A percentile compares a stretch with the other conserved stretches of the same genome.
These are phyloP conservation scores for Bungarus multicinctus DNA, from an alignment of 2,113 vertebrate species.

Conservation along the genomic window DNA sequence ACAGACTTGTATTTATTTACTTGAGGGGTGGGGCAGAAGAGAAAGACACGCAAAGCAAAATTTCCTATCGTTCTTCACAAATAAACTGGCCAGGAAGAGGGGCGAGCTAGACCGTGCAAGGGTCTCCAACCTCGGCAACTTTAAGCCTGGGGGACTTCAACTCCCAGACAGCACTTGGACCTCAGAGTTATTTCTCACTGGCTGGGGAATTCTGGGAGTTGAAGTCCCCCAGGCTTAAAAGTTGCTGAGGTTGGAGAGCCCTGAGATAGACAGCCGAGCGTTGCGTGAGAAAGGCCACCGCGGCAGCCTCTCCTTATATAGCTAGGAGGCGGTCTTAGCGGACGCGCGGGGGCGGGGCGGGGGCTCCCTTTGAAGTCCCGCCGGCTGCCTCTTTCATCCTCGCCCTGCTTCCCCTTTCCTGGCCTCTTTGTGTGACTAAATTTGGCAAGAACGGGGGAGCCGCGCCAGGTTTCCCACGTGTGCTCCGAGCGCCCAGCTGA, in stretches of 20 bases:
- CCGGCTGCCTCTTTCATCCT: slow-evolving; percentile 52
- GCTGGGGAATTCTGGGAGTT: too few relatives aligned
- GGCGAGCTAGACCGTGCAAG: too few relatives aligned
- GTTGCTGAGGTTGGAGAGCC: too few relatives aligned
- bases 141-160: too few relatives aligned
- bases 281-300: slow-evolving; percentile 74
- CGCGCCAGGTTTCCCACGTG: slow-evolving; percentile 94
- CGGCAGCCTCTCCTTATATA: slow-evolving; percentile 79
- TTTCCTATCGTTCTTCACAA: background rate
- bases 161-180: too few relatives aligned
- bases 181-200: too few relatives aligned
- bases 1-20: background rate
- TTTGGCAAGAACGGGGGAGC: slow-evolving; percentile 92
- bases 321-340: slow-evolving; percentile 81
- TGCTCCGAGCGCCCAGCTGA: slow-evolving; percentile 94
- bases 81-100: background rate
- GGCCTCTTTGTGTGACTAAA: slow-evolving; percentile 96
- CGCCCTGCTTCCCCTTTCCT: slow-evolving; percentile 58
- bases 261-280: too few relatives aligned
- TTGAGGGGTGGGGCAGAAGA: background rate
- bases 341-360: slow-evolving; percentile 72
- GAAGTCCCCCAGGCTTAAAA: too few relatives aligned
- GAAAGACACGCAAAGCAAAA: background rate
- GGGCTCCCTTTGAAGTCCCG: slow-evolving; percentile 87
- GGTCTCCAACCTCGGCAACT: too few relatives aligned